These are phyloP conservation scores for Ectemnius cavifrons DNA, from an alignment of 2,888 invertebrate genomes.

Conservation along the genomic window DNA sequence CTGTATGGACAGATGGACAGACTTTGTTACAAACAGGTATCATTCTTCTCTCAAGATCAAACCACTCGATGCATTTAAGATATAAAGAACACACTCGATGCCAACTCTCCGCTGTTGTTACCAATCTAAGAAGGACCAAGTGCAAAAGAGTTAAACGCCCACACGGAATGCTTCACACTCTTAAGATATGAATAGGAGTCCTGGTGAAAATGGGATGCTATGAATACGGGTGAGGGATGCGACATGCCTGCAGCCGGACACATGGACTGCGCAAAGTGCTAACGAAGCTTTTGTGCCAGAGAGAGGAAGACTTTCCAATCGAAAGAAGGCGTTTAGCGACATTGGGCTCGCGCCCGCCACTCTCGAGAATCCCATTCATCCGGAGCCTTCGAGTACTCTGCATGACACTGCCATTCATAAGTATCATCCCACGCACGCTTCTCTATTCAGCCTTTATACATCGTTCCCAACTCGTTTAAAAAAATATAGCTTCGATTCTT, in stretches of 20 bases:
- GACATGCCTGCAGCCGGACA: conserved; percentile 35
- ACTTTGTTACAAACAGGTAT: background rate
- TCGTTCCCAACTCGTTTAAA: background rate
- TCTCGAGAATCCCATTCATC: conserved; percentile 27
- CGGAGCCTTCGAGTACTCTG: conserved; percentile 18
- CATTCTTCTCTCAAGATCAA: background rate
- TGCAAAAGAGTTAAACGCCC: too few species aligned
- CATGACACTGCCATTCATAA: conserved; percentile 10
- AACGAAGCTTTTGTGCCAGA: conserved; percentile 8
- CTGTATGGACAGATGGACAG: conserved; percentile 74
- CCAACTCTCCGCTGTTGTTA: conserved; percentile 6
- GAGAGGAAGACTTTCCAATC: background rate
- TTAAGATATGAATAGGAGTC: too few species aligned
- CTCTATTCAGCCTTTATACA: background rate
- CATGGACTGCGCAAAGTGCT: conserved; percentile 11
- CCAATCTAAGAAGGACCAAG: background rate
- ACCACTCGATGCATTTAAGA: background rate
- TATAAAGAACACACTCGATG: conserved; percentile 24
- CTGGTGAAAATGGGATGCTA: background rate
- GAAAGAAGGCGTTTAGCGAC: background rate
- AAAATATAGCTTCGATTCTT: too few species aligned
- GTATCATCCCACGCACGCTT: conserved; percentile 2
- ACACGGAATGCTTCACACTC: too few species aligned
- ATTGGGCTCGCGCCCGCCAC: conserved; percentile 3
- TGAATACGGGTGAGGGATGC: background rate